phyloP scores from a whole-genome alignment of 2,797 vertebrate species.

The Crypturellus tataupa region DNA sequence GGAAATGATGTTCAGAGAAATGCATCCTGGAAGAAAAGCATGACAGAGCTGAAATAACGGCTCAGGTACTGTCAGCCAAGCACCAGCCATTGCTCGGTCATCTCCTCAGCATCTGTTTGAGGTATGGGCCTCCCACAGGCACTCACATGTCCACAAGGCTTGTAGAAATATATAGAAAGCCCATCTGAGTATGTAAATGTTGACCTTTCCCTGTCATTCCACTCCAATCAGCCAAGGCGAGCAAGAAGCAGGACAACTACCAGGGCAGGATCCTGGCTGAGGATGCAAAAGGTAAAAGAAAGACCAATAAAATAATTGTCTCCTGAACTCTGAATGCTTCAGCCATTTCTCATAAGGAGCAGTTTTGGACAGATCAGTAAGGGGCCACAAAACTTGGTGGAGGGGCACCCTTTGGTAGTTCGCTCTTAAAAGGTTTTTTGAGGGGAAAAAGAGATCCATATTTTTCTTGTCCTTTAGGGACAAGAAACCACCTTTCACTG shows the following conservation, averaged over 20 bases:
- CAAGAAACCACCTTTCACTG: background rate
- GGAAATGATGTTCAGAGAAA: background rate
- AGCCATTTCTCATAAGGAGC: background rate
- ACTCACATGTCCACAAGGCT: background rate
- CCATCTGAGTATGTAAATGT: background rate
- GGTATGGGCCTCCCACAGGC: background rate
- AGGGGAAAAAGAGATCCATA: background rate
- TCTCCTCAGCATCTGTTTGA: background rate
- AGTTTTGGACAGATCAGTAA: background rate
- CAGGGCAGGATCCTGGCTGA: background rate
- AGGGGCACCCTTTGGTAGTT: background rate
- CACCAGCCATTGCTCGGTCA: background rate
- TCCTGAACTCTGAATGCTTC: background rate
- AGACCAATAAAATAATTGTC: rapidly evolving
- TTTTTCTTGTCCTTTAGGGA: background rate
- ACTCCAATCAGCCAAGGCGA: background rate
- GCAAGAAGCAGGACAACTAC: background rate
- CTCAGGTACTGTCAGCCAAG: background rate
- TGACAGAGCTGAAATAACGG: background rate
- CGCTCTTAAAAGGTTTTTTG: background rate
- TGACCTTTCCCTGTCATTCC: background rate
- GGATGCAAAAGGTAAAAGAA: background rate
- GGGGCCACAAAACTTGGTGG: rapidly evolving
- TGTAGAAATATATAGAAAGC: background rate
- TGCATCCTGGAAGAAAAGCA: background rate